Evolutionary conservation across 1,140 invertebrate genomes (phyloP).

Genomic region (Lucilia sericata): DNA sequence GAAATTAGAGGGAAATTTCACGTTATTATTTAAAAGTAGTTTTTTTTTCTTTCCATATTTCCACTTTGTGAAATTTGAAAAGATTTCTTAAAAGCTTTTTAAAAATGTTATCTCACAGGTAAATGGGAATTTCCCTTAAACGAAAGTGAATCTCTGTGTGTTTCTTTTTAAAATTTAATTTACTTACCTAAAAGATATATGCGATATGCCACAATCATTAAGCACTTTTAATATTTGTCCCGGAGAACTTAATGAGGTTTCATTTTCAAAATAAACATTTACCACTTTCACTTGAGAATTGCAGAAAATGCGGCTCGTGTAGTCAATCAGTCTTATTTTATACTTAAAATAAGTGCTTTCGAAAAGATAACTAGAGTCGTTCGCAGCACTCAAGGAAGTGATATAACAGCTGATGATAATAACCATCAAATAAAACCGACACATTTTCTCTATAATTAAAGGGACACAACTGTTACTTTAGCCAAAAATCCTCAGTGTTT

Average conservation of each 20-base stretch:
- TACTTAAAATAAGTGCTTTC: not conserved
- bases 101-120: too few relatives aligned
- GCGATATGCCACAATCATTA: slow-evolving; percentile 61
- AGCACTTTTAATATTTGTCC: slow-evolving; percentile 57
- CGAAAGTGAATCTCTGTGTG: not conserved
- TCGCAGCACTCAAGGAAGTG: not conserved
- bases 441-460: not conserved
- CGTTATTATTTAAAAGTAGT: too few relatives aligned
- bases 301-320: slow-evolving; percentile 40
- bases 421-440: not conserved
- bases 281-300: slow-evolving; percentile 54
- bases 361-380: not conserved
- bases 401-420: not conserved
- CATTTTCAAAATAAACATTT: slow-evolving; percentile 61
- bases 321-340: slow-evolving; percentile 13
- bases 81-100: too few relatives aligned
- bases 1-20: not conserved
- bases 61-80: too few relatives aligned
- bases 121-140: not conserved
- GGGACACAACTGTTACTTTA: not conserved
- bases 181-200: slow-evolving; percentile 53
- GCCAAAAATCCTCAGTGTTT: not conserved
- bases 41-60: too few relatives aligned
- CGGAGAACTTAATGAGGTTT: slow-evolving; percentile 55
- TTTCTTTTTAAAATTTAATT: not conserved